Base-by-base conservation (phyloP, 1,140 invertebrate species). In the Drosophila burlai region DNA sequence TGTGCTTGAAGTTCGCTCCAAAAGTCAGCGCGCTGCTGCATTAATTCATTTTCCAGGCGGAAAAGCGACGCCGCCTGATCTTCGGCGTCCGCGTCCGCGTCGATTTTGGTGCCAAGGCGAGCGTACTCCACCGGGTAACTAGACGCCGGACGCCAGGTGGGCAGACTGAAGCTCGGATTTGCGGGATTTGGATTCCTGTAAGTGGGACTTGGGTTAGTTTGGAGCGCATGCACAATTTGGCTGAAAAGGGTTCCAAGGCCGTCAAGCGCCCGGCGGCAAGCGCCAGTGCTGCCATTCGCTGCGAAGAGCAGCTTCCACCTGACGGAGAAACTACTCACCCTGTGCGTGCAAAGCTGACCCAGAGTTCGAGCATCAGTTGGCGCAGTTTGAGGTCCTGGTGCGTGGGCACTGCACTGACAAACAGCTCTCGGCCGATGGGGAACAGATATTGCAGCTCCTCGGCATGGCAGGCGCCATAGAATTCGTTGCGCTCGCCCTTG, bases 381-480 rank as follows among this genome's bases (percentile, higher is more conserved):
- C 94, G 89, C 10, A 95, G 91, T 69, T 92, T 79, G 4, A 93
- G 80, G 77, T 95, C 95, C 24, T 93, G 81, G 13, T 93, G 76
- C 8, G 82, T 94, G 7, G 94, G 83, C 15, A 82, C 75, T 2
- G 83, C 92, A 47, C 94, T 93, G 3, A 93, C 92, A 65, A 95
- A 95, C 4, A 95, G 81, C 60, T 94, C 93, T 60, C 94, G 93
- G 0, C 93, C 93, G 36, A 96, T 94, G 0, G 96, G 96, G 75
- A 97, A 97, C 2, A 96, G 80, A 85, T 96, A 96, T 80, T 96
- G 95, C 21, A 96, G 91, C 59, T 97, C 96, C 74, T 97, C 96
- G 2, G 95, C 96, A 89, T 97, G 96, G 52, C 95, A 95, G 1
- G 96, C 95, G 31, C 96, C 96, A 73, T 96, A 96, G 84, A 96